Percentiles rank a stretch among this genome's conserved stretches.
These are phyloP conservation scores for Nomada flava DNA, from an alignment of 2,888 invertebrate species.

Conservation along the genomic window DNA sequence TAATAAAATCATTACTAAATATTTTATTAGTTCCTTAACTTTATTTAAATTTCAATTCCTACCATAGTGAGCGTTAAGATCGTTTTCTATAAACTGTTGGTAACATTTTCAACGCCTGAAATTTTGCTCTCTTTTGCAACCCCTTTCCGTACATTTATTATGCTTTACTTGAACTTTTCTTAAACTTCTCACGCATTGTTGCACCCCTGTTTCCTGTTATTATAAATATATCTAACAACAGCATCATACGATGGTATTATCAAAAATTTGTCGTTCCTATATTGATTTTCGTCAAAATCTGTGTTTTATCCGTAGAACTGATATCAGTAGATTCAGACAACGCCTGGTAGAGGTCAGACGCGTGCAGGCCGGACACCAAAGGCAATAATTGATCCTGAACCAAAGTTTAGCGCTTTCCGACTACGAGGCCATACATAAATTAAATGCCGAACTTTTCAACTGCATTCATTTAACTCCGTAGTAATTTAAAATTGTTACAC, in stretches of 20 bases:
- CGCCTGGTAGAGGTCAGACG: slow-evolving; percentile 5
- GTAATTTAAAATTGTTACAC: slow-evolving; percentile 23
- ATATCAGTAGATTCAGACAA: not conserved
- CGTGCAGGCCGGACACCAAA: not conserved
- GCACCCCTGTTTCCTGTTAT: too few relatives aligned
- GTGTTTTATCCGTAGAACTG: not conserved
- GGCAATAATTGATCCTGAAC: slow-evolving; percentile 10
- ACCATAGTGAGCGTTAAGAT: too few relatives aligned
- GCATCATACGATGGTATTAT: not conserved
- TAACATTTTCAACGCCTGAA: too few relatives aligned
- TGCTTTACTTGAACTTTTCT: too few relatives aligned
- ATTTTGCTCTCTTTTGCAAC: too few relatives aligned
- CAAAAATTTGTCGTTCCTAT: too few relatives aligned
- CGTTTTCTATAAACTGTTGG: too few relatives aligned
- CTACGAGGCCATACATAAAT: slow-evolving; percentile 10
- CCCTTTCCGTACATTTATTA: too few relatives aligned
- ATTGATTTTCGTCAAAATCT: not conserved
- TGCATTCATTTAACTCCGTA: slow-evolving; percentile 19
- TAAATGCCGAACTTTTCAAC: slow-evolving; percentile 20
- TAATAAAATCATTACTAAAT: too few relatives aligned
- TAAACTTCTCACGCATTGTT: too few relatives aligned
- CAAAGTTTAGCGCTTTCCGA: not conserved
- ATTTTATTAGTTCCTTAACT: too few relatives aligned
- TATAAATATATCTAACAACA: not conserved
- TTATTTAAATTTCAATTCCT: too few relatives aligned